Base-by-base conservation (phyloP, 2,113 vertebrate genomes). In the Eptesicus fuscus region DNA sequence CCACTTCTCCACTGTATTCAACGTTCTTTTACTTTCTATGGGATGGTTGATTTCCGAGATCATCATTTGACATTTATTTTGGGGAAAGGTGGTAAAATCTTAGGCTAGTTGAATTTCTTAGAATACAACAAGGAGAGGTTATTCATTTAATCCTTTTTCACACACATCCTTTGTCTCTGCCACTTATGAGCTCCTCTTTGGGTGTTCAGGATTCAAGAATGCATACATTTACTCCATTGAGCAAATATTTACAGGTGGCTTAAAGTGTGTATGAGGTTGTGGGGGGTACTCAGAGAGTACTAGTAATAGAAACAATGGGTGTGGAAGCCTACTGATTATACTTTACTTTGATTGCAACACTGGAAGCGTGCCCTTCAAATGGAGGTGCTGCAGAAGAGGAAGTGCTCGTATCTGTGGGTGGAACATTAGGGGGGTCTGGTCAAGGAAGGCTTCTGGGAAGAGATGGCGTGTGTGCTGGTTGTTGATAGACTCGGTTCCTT, bases 1-100 rank as follows among this genome's bases (percentile, higher is more conserved):
- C 28, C 28, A 1, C 2, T 8, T 16, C 18, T 9, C n/a, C 7
- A 2, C 5, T 4, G 8, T 2, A 4, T 16, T 32, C 5, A 8
- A 1, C 4, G n/a, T 67, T 53, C 16, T 44, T 30, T 42, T 32
- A 40, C 30, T 53, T n/a, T 83, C 4, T 17, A 0, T 22, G 25
- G 37, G 42, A 22, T 32, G 30, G n/a, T 32, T 77, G 83, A 25
- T 49, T 73, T 73, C 61, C 70, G 44, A 47, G 32, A 30, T 37
- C 28, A 30, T 82, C 40, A 49, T 56, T 51, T 42, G 47, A 12
- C 18, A 47, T 2, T 67, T 59, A 32, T 70, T 59, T 93, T 67
- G 14, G 6, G 11, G 20, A 63, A 65, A n/a, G 28, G 3, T 1
- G 32, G 0, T 6, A 49, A 61, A 3, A 14, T 56, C 11, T 61